Evolutionary conservation across 2,797 vertebrate species (phyloP).

Genomic region (Philypnodon macrostomus): DNA sequence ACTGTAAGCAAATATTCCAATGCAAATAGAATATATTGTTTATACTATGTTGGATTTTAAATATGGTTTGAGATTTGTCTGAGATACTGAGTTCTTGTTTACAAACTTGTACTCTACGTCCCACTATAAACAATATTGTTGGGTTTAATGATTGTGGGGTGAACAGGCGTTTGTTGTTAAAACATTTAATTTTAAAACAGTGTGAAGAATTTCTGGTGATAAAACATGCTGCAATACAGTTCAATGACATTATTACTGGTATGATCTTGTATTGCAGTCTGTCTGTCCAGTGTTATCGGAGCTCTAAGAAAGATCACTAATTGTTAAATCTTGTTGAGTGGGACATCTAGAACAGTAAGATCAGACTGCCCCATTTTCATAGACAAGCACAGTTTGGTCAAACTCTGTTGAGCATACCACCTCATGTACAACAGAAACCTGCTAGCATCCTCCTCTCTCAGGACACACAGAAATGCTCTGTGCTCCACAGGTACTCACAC

Average conservation of each 20-base stretch:
- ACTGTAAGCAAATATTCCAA: neutral
- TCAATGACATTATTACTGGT: too few relatives aligned
- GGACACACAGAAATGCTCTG: neutral
- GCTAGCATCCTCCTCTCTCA: neutral
- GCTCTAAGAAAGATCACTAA: neutral
- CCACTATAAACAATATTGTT: too few relatives aligned
- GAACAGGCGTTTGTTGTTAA: too few relatives aligned
- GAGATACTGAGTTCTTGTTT: neutral
- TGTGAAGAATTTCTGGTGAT: too few relatives aligned
- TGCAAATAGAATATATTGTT: neutral
- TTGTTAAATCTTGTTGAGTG: slow-evolving; percentile 1
- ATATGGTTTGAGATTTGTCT: neutral
- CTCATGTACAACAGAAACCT: neutral
- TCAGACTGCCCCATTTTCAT: neutral
- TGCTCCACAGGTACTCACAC: slow-evolving; percentile 1
- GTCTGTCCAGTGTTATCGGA: neutral
- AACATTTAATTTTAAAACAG: too few relatives aligned
- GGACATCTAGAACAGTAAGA: neutral
- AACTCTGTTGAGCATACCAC: neutral
- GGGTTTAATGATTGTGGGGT: too few relatives aligned
- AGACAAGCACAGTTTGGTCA: slow-evolving; percentile 1
- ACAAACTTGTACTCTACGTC: too few relatives aligned
- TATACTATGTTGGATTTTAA: neutral
- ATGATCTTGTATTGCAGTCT: neutral
- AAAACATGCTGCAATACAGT: too few relatives aligned